These are phyloP conservation scores for Cenopis cana DNA, from an alignment of 2,888 invertebrate species.

Conservation along the genomic window DNA sequence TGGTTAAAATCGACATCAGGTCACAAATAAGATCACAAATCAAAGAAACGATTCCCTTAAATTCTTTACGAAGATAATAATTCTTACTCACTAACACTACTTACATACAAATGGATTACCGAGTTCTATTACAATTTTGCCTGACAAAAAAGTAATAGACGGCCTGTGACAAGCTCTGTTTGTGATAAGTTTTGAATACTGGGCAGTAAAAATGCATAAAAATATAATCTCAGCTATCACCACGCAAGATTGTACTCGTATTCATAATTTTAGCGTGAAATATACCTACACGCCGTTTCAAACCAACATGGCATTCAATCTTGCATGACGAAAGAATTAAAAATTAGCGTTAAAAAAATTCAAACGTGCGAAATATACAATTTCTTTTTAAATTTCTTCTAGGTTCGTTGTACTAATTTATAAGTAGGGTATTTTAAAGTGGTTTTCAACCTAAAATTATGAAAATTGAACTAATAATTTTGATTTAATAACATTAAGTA, in stretches of 20 bases:
- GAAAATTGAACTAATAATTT: background rate
- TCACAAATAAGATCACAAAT: constrained; percentile 24
- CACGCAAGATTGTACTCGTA: background rate
- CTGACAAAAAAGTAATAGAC: background rate
- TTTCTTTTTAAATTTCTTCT: background rate
- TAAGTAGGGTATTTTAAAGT: background rate
- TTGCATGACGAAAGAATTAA: background rate
- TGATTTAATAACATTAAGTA: background rate
- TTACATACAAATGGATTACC: background rate
- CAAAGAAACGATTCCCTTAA: constrained; percentile 1
- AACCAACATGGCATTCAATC: background rate
- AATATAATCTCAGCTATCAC: background rate
- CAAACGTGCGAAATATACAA: constrained; percentile 1
- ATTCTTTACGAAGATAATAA: background rate
- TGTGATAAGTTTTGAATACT: background rate
- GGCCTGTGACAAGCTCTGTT: background rate
- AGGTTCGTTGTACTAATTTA: constrained; percentile 15
- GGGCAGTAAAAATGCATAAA: background rate
- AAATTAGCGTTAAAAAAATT: background rate
- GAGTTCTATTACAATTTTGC: constrained; percentile 8
- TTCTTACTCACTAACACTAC: background rate
- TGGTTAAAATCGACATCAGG: constrained; percentile 13
- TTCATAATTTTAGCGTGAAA: background rate
- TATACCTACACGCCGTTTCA: background rate
- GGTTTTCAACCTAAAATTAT: background rate